Conservation (phyloP, 35 echinoderm and acorn worm genomes). For the Ophioderma brevispina region DNA sequence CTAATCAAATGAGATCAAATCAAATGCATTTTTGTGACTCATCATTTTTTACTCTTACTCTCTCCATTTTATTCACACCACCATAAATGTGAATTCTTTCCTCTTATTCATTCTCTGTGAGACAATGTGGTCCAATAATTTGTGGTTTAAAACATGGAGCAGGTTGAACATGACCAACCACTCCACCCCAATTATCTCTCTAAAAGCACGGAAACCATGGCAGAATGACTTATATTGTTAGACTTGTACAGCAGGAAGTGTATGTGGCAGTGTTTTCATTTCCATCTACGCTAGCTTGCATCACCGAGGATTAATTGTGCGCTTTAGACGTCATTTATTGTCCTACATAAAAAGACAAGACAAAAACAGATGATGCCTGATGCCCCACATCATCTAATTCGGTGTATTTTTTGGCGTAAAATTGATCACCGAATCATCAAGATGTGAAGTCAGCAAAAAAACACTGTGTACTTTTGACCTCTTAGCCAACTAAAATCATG, state of each 20-base stretch:
- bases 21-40: too few relatives aligned
- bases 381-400: neutral
- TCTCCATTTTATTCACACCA: too few relatives aligned
- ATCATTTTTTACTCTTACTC: too few relatives aligned
- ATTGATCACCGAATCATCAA: neutral
- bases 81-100: too few relatives aligned
- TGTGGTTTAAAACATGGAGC: too few relatives aligned
- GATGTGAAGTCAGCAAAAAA: neutral
- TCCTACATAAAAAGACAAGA: neutral
- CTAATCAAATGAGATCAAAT: too few relatives aligned
- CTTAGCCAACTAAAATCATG: neutral
- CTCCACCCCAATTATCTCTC: neutral
- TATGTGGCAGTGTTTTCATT: slow-evolving; percentile 1
- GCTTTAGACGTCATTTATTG: neutral
- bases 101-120: too few relatives aligned
- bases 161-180: neutral
- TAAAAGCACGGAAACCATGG: slow-evolving; percentile 2
- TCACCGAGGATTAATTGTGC: neutral
- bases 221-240: neutral
- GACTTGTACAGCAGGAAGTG: neutral
- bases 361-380: neutral
- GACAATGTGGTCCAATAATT: too few relatives aligned
- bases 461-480: neutral
- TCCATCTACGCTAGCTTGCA: neutral
- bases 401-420: neutral